Evolutionary conservation across 2,888 invertebrate genomes (phyloP).

Genomic region (Synergus itoensis): DNA sequence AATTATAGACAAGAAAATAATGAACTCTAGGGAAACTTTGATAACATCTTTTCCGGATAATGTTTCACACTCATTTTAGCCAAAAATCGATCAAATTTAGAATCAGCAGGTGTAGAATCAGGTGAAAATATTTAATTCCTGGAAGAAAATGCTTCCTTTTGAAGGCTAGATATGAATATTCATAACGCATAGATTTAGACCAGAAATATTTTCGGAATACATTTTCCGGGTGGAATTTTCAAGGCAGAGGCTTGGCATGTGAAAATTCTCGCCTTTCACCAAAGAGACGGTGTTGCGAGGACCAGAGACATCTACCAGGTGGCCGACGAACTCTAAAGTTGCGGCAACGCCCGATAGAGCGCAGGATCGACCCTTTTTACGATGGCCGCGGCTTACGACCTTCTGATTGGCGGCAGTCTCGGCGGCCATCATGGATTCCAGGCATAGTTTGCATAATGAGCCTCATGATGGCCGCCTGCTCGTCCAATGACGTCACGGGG

Average conservation of each 20-base stretch:
- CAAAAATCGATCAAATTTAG: no score
- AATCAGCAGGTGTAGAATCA: no score
- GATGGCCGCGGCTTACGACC: slow-evolving; percentile 68
- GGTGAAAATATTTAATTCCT: no score
- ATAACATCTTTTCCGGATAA: neutral
- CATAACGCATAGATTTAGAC: neutral
- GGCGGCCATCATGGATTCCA: slow-evolving; percentile 80
- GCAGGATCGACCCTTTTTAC: slow-evolving; percentile 64
- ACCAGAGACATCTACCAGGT: slow-evolving; percentile 70
- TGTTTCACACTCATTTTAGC: no score
- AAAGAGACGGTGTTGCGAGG: slow-evolving; percentile 45
- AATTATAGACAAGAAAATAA: neutral
- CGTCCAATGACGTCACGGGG: slow-evolving; percentile 69
- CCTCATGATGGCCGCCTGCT: slow-evolving; percentile 71
- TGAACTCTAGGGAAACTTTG: neutral
- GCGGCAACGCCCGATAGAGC: slow-evolving; percentile 66
- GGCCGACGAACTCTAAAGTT: slow-evolving; percentile 61
- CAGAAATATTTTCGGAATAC: neutral
- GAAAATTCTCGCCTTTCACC: slow-evolving; percentile 18
- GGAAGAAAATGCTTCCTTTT: no score
- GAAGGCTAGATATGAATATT: neutral
- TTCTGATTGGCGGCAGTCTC: slow-evolving; percentile 76
- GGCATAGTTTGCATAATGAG: slow-evolving; percentile 71
- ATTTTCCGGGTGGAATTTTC: neutral
- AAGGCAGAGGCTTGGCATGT: neutral